Base-by-base conservation (phyloP, 2,113 vertebrate species). In the Muntiacus muntjak region DNA sequence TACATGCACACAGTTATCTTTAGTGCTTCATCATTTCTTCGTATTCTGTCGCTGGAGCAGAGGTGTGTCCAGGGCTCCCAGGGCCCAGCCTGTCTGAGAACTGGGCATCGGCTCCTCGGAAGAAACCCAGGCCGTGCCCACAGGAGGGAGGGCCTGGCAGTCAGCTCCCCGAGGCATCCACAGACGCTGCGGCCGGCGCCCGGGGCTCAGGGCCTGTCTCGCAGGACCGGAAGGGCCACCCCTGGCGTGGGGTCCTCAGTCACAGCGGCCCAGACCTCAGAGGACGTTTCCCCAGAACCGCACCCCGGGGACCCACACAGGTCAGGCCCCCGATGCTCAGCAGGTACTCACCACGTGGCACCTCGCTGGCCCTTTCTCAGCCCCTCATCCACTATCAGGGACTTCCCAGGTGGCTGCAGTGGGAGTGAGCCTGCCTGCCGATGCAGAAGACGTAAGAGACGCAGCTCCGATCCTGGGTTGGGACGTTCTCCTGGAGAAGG, bases 151-250 rank as follows among this genome's bases (percentile, higher is more conserved):
- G 40, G 6, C 25, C 6, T 10, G 47, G 60, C 1, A 2, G 19
- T 45, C 6, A 30, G 82, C 36, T 13, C 83, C 55, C 28, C 55
- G 3, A 7, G 25, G 2, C 57, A 5, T 52, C 60, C 50, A 33
- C 60, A 50, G 30, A n/a, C 0, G 6, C 36, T 1, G 1, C 1
- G 0, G 30, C 52, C 1, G 6, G 67, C 14, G 52, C 28, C n/a
- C n/a, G 1, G 7, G 74, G 40, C 43, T 47, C n/a, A 10, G 7
- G 28, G 15, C 76, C 43, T 1, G 0, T 47, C 43, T 47, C 0
- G 0, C 26, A 30, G 76, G 76, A 19, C 76, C 4, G 0, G 45
- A 30, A 17, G 36, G 19, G 30, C 50, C 52, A 25, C n/a, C 55
- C 76, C 84, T 2, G 10, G 45, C 16, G 11, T 26, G 62, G 17